These are phyloP conservation scores for Danaus chrysippus DNA, from an alignment of 2,888 invertebrate species.

Conservation along the genomic window DNA sequence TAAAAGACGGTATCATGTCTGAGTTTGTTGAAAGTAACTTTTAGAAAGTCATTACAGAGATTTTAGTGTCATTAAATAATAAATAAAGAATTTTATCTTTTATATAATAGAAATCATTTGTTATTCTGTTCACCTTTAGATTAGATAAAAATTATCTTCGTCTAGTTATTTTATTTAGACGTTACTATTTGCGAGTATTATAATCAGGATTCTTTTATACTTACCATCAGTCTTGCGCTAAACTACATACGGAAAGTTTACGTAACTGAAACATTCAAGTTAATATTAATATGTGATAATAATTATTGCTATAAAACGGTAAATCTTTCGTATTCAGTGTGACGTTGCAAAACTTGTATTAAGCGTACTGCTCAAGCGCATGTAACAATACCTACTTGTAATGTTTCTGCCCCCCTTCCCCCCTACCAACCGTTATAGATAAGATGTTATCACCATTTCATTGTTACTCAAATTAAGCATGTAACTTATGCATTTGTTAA, in stretches of 20 bases:
- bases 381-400: conserved; percentile 45
- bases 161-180: no score
- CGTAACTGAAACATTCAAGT: no score
- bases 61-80: no score
- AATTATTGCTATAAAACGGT: no score
- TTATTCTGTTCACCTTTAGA: not conserved
- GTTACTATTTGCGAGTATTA: no score
- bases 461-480: conserved; percentile 69
- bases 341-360: conserved; percentile 17
- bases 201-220: no score
- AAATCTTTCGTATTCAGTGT: no score
- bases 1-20: not conserved
- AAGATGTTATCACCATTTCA: conserved; percentile 76
- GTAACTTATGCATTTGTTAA: conserved; percentile 53
- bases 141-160: conserved; percentile 7
- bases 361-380: conserved; percentile 21
- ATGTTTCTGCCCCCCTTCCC: conserved; percentile 60
- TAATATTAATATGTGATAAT: no score
- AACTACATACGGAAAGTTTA: no score
- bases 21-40: no score
- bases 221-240: no score
- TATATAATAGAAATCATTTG: conserved; percentile 7
- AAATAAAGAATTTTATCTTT: not conserved
- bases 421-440: conserved; percentile 50
- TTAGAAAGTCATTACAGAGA: no score